phyloP scores from a whole-genome alignment of 2,888 invertebrate genomes.

The Cryptops parisi region DNA sequence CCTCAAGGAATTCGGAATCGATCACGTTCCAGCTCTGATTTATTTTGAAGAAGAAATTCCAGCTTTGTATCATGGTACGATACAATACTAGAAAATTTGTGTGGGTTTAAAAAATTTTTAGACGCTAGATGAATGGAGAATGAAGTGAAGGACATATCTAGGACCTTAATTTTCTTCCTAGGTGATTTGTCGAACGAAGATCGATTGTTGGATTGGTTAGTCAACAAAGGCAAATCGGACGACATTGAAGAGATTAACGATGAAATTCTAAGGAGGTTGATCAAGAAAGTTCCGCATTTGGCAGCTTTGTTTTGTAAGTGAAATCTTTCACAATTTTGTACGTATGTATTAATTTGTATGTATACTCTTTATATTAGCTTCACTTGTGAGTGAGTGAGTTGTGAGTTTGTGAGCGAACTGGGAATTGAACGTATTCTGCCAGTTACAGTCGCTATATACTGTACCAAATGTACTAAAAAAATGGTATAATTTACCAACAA shows the following conservation, averaged over 20 bases:
- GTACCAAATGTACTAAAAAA: too few species aligned
- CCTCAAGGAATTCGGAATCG: slow-evolving; percentile 24
- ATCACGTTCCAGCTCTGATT: slow-evolving; percentile 22
- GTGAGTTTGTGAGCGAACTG: too few species aligned
- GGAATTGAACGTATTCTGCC: too few species aligned
- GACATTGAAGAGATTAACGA: slow-evolving; percentile 22
- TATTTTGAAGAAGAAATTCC: slow-evolving; percentile 25
- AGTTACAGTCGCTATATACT: too few species aligned
- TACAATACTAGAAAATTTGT: not conserved
- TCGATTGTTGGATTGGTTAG: slow-evolving; percentile 20
- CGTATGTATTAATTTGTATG: too few species aligned
- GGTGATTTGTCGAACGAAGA: slow-evolving; percentile 21
- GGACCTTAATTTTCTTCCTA: slow-evolving; percentile 9
- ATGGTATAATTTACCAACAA: too few species aligned
- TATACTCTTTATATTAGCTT: too few species aligned
- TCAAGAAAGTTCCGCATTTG: slow-evolving; percentile 19
- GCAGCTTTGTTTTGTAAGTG: slow-evolving; percentile 23
- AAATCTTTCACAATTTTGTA: too few species aligned
- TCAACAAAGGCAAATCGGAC: slow-evolving; percentile 21
- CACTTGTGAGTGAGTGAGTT: too few species aligned
- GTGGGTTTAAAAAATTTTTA: not conserved
- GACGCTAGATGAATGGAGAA: too few species aligned
- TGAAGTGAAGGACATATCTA: too few species aligned
- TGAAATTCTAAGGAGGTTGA: slow-evolving; percentile 20
- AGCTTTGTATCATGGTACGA: slow-evolving; percentile 23